These are phyloP conservation scores for Scolopax bukidnonensis DNA, from an alignment of 2,797 vertebrate genomes.

Conservation along the genomic window DNA sequence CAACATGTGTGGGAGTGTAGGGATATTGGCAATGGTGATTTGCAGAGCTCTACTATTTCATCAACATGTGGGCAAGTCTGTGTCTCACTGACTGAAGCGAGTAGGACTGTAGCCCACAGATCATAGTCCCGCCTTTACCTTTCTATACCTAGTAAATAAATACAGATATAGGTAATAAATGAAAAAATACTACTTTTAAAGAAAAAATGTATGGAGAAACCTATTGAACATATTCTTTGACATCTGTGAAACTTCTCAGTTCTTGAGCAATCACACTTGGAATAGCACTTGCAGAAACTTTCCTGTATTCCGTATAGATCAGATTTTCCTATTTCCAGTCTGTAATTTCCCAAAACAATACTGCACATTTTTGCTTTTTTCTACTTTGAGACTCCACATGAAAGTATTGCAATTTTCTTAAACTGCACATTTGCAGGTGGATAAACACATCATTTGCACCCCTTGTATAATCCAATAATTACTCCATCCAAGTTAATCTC, in stretches of 20 bases:
- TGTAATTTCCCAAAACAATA: neutral
- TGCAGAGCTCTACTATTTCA: neutral
- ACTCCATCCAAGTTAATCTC: neutral
- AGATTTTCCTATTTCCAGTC: neutral
- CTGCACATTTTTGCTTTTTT: neutral
- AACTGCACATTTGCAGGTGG: neutral
- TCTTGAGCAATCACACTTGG: neutral
- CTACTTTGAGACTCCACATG: neutral
- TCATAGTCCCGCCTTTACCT: neutral
- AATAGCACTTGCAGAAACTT: neutral
- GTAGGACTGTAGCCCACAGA: neutral
- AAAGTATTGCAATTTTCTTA: conserved; percentile 6
- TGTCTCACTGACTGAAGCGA: neutral
- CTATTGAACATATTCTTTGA: neutral
- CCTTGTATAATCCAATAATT: neutral
- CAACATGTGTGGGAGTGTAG: neutral
- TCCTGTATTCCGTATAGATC: neutral
- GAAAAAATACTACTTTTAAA: neutral
- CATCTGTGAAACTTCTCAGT: neutral
- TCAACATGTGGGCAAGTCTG: neutral
- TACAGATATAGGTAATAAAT: neutral
- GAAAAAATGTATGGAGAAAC: neutral
- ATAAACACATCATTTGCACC: neutral
- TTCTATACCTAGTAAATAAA: neutral
- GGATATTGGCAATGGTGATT: neutral